phyloP scores from a whole-genome alignment of 1,140 invertebrate genomes.

The Drosophila navojoa region DNA sequence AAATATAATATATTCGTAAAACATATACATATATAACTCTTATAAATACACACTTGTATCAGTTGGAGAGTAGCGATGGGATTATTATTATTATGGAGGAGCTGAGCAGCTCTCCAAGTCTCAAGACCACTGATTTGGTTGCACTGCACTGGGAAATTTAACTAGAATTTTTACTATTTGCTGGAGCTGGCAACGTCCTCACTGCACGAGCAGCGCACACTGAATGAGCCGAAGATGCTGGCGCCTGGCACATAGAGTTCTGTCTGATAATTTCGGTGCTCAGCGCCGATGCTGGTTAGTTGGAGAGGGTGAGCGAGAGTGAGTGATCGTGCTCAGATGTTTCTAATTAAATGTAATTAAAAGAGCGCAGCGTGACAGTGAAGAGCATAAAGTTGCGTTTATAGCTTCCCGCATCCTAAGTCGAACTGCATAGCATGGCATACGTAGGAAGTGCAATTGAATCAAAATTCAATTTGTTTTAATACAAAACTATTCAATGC shows the following conservation, averaged over 20 bases:
- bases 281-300: constrained; percentile 25
- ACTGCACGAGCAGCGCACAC: constrained; percentile 57
- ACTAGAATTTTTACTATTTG: constrained; percentile 8
- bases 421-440: background rate
- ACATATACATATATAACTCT: background rate
- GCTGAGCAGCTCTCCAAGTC: background rate
- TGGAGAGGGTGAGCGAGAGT: background rate
- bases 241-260: constrained; percentile 28
- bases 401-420: constrained; percentile 56
- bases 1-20: constrained; percentile 12
- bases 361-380: constrained; percentile 29
- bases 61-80: background rate
- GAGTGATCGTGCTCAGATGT: constrained; percentile 40
- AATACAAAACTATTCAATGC: constrained; percentile 75
- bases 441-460: constrained; percentile 35
- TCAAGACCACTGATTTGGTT: background rate
- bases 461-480: constrained; percentile 77
- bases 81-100: background rate
- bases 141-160: background rate
- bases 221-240: constrained; percentile 60
- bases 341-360: constrained; percentile 68
- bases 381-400: constrained; percentile 18
- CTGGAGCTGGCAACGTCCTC: constrained; percentile 50
- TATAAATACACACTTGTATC: constrained; percentile 13
- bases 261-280: constrained; percentile 33